Evolutionary conservation across 2,797 vertebrate species (phyloP).

Genomic region (Aulostomus chinensis): DNA sequence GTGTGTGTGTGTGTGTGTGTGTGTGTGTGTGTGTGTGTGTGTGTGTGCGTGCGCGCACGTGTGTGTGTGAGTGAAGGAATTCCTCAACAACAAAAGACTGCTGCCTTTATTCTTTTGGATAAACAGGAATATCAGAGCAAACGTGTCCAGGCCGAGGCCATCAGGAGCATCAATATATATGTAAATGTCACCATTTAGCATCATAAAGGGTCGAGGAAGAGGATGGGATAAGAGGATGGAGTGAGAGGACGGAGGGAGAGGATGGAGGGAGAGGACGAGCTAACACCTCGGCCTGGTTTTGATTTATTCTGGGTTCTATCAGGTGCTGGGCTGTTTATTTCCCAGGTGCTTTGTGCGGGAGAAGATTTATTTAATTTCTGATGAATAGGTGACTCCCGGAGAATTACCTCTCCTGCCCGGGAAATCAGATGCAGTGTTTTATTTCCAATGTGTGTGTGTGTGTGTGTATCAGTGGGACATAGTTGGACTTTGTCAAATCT

Average conservation of each 20-base stretch:
- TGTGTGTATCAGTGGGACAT: too few species aligned
- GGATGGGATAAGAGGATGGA: conserved; percentile 40
- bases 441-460: conserved; percentile 10
- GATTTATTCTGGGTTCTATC: conserved; percentile 49
- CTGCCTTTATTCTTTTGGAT: conserved; percentile 6
- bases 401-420: conserved; percentile 23
- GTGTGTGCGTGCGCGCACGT: too few species aligned
- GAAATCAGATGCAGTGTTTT: too few species aligned
- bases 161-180: conserved; percentile 66
- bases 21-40: conserved; percentile 19
- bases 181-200: conserved; percentile 47
- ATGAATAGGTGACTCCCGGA: conserved; percentile 42
- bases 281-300: conserved; percentile 32
- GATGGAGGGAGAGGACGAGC: conserved; percentile 37
- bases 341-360: conserved; percentile 57
- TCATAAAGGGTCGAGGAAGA: conserved; percentile 39
- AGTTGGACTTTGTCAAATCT: too few species aligned
- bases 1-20: conserved; percentile 22
- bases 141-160: conserved; percentile 24
- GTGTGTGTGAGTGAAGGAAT: conserved; percentile 15
- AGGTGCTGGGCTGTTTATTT: conserved; percentile 48
- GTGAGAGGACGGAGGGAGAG: conserved; percentile 32
- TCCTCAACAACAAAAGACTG: conserved; percentile 23
- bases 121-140: conserved; percentile 24
- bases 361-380: conserved; percentile 60